Evolutionary conservation across 2,888 invertebrate genomes (phyloP), one percentile per base, ranked within the genome.

Genomic region (Eupithecia vulgata): DNA sequence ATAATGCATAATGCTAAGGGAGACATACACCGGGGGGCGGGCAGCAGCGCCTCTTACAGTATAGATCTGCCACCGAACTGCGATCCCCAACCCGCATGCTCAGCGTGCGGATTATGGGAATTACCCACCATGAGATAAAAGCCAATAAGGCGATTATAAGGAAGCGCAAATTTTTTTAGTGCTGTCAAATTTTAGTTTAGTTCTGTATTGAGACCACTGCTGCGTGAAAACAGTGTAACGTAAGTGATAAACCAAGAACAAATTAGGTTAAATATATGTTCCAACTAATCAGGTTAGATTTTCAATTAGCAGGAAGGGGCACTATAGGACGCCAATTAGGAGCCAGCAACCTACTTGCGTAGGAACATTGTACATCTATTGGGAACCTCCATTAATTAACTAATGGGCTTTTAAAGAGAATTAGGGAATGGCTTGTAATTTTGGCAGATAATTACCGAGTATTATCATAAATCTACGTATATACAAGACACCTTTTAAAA

Each of bases 281-380:
- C 52, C 52, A 70, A 37, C 48, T 52, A 70, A 70, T 70, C 35
- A 70, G 70, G 70, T 65, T 64, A 69, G 62, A 25, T 37, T 40
- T 45, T 57, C 21, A 57, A 57, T 57, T 57, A 57, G 12, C 57
- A 57, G 57, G 21, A 57, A 57, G 57, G 13, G 48, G 21, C 48
- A 48, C 48, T 52, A 21, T 12, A 52, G 66, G 64, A 35, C 21
- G 57, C 57, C 57, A 25, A 57, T 57, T 57, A 57, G 25, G 57
- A 57, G 12, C 13, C 57, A 25, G 13, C 25, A 57, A 57, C 57
- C 25, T 25, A 13, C 57, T 25, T 52, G 5, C 5, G 52, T 48
- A 10, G 52, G 7, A 12, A 48, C n/a, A n/a, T n/a, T 48, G 48
- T 52, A 5, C 21, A 52, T 57, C 10, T 21, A 57, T 57, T 57